Evolutionary conservation across 2,797 vertebrate species (phyloP).

Genomic region (Melanotaenia maccullochi): DNA sequence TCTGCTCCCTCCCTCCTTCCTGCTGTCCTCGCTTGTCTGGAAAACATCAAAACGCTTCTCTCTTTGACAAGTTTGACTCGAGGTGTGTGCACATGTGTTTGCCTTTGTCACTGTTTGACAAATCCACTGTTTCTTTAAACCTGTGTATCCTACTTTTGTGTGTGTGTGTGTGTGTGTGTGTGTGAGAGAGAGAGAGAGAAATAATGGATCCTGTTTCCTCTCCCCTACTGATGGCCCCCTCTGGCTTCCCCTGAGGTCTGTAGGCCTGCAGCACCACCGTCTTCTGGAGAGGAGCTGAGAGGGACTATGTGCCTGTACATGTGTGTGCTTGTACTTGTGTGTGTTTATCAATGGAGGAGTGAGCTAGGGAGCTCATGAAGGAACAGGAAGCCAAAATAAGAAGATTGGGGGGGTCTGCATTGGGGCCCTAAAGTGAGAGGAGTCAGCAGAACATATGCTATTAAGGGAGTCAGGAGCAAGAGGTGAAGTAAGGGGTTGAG

Average conservation of each 20-base stretch:
- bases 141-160: constrained; percentile 26
- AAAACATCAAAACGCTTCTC: constrained; percentile 67
- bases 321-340: constrained; percentile 22
- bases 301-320: constrained; percentile 17
- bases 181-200: not conserved
- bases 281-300: constrained; percentile 59
- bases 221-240: constrained; percentile 64
- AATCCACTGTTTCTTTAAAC: constrained; percentile 46
- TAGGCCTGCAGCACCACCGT: constrained; percentile 58
- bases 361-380: constrained; percentile 29
- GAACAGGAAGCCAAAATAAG: constrained; percentile 54
- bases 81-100: constrained; percentile 36
- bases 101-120: constrained; percentile 39
- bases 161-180: constrained; percentile 4
- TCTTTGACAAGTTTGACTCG: constrained; percentile 47
- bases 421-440: constrained; percentile 51
- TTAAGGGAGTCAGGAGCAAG: constrained; percentile 30
- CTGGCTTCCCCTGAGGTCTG: constrained; percentile 42
- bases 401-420: constrained; percentile 38
- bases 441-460: constrained; percentile 38
- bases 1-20: constrained; percentile 39
- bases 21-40: constrained; percentile 69
- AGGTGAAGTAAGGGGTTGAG: constrained; percentile 53
- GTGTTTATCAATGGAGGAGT: constrained; percentile 22
- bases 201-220: constrained; percentile 73